A percentile compares a stretch with the other conserved stretches of the same genome.
Conservation (phyloP, 2,888 invertebrate genomes). For the Morinoia aosen region DNA sequence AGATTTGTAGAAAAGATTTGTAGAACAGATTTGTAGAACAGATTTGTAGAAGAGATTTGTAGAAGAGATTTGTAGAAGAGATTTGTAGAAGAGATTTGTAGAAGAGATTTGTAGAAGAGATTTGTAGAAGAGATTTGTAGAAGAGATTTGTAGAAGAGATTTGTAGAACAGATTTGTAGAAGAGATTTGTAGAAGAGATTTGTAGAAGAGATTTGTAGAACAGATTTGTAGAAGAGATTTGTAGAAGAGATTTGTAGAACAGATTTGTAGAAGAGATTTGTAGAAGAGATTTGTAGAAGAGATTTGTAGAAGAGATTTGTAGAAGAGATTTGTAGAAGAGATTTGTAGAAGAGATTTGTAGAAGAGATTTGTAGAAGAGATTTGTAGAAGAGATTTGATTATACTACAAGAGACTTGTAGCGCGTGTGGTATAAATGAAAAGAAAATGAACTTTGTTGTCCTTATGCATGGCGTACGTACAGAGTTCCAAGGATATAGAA, state of each 20-base stretch:
- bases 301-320: neutral
- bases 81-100: neutral
- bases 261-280: neutral
- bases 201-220: neutral
- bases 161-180: neutral
- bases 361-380: neutral
- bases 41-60: neutral
- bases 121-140: neutral
- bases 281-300: neutral
- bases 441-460: too few species aligned
- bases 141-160: neutral
- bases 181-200: neutral
- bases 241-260: neutral
- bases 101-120: neutral
- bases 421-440: too few species aligned
- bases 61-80: neutral
- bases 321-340: neutral
- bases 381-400: neutral
- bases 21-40: neutral
- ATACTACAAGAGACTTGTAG: neutral
- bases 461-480: too few species aligned
- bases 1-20: neutral
- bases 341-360: neutral
- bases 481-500: too few species aligned
- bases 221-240: neutral